Evolutionary conservation across 2,797 vertebrate species (phyloP).

Genomic region (Heterohyrax brucei): DNA sequence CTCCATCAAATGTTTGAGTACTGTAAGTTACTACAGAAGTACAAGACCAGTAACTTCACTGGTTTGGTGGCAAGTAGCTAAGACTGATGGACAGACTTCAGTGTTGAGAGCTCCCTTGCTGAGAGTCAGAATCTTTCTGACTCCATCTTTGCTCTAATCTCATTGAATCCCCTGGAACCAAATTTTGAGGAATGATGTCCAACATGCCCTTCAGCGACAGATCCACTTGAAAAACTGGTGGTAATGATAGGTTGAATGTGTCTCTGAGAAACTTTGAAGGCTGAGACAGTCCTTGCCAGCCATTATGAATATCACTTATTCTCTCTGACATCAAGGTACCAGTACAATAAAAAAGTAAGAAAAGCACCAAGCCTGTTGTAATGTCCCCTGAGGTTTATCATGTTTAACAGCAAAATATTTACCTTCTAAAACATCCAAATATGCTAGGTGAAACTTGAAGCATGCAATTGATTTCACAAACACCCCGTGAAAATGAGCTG

Average conservation of each 20-base stretch:
- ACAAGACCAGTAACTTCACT: not conserved
- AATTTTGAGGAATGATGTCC: not conserved
- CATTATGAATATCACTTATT: conserved; percentile 28
- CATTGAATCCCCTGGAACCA: not conserved
- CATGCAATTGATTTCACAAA: conserved; percentile 38
- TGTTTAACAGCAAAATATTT: conserved; percentile 63
- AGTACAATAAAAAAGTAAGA: conserved; percentile 51
- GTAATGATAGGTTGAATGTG: not conserved
- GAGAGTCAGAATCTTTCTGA: not conserved
- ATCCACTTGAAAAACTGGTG: not conserved
- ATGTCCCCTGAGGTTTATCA: conserved; percentile 51
- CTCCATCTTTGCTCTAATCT: conserved; percentile 31
- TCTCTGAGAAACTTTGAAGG: conserved; percentile 63
- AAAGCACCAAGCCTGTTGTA: conserved; percentile 25
- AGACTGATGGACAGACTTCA: conserved; percentile 1
- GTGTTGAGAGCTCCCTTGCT: not conserved
- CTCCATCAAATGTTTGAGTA: conserved; percentile 36
- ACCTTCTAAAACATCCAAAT: conserved; percentile 70
- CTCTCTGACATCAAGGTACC: conserved; percentile 5
- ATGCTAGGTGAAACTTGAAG: conserved; percentile 53
- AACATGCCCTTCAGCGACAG: not conserved
- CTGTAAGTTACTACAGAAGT: not conserved
- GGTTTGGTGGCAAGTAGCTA: not conserved
- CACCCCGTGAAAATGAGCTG: not conserved
- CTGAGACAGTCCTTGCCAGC: conserved; percentile 18